These are phyloP conservation scores for Diaprepes abbreviatus DNA, from an alignment of 2,888 invertebrate genomes.

Conservation along the genomic window DNA sequence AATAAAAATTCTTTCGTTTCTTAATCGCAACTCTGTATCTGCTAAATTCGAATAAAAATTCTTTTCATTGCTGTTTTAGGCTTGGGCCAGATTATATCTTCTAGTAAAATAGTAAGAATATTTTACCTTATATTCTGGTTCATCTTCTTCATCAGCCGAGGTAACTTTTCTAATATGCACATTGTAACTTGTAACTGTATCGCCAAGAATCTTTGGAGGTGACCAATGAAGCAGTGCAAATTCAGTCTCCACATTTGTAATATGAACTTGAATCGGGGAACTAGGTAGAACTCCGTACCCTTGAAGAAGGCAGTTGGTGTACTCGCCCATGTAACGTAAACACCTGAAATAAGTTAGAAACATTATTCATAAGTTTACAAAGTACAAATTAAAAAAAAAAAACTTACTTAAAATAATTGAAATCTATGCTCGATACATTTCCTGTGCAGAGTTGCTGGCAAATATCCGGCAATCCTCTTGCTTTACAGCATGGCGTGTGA, in stretches of 20 bases:
- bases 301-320: slow-evolving; percentile 85
- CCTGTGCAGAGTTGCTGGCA: slow-evolving; percentile 86
- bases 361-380: background rate
- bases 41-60: too few species aligned
- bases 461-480: slow-evolving; percentile 80
- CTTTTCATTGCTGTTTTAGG: too few species aligned
- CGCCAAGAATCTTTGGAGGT: slow-evolving; percentile 77
- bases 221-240: slow-evolving; percentile 87
- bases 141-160: slow-evolving; percentile 60
- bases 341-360: slow-evolving; percentile 69
- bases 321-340: slow-evolving; percentile 84
- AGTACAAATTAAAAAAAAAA: too few species aligned
- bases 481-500: slow-evolving; percentile 84
- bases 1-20: too few species aligned
- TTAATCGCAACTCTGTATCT: too few species aligned
- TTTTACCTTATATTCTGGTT: slow-evolving; percentile 64
- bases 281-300: slow-evolving; percentile 88
- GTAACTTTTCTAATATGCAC: slow-evolving; percentile 65
- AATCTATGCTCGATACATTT: slow-evolving; percentile 83
- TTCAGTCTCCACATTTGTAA: slow-evolving; percentile 81
- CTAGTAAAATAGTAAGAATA: too few species aligned
- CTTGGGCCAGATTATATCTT: too few species aligned
- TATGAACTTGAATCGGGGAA: slow-evolving; percentile 77
- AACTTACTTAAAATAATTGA: slow-evolving; percentile 85
- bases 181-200: slow-evolving; percentile 74